phyloP scores from a whole-genome alignment of 2,797 vertebrate genomes.

The Furcifer pardalis region DNA sequence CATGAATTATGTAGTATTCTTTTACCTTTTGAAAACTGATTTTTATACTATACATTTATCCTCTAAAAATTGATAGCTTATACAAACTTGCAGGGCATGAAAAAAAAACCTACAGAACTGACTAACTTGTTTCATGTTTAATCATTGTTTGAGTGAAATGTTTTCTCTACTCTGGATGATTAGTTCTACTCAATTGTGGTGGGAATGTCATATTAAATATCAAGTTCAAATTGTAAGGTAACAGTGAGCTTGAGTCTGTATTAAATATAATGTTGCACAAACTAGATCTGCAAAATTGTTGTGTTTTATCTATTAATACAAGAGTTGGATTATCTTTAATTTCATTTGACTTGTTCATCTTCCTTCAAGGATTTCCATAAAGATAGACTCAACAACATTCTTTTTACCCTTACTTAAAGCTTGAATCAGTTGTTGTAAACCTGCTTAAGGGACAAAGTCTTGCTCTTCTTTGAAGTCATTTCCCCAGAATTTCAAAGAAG shows the following conservation, averaged over 20 bases:
- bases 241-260: constrained; percentile 1
- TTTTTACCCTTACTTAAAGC: constrained; percentile 75
- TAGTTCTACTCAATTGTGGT: constrained; percentile 8
- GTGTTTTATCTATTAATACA: constrained; percentile 49
- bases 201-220: constrained; percentile 27
- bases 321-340: constrained; percentile 72
- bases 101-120: constrained; percentile 7
- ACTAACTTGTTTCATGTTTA: constrained; percentile 22
- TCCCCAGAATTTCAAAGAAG: constrained; percentile 76
- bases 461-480: constrained; percentile 77
- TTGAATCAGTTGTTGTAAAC: constrained; percentile 79
- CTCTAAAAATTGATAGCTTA: constrained; percentile 49
- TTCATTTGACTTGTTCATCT: constrained; percentile 77
- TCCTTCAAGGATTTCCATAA: constrained; percentile 74
- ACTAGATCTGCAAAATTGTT: constrained; percentile 55
- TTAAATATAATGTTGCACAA: constrained; percentile 49
- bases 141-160: constrained; percentile 47
- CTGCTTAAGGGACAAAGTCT: constrained; percentile 78
- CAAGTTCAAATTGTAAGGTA: constrained; percentile 28
- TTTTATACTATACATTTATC: constrained; percentile 45
- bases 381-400: constrained; percentile 66
- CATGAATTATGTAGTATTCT: constrained; percentile 31
- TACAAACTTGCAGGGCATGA: constrained; percentile 20
- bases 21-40: constrained; percentile 56
- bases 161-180: constrained; percentile 30